Base-by-base conservation (phyloP, 2,888 invertebrate genomes). In the Schrankia costaestrigalis region DNA sequence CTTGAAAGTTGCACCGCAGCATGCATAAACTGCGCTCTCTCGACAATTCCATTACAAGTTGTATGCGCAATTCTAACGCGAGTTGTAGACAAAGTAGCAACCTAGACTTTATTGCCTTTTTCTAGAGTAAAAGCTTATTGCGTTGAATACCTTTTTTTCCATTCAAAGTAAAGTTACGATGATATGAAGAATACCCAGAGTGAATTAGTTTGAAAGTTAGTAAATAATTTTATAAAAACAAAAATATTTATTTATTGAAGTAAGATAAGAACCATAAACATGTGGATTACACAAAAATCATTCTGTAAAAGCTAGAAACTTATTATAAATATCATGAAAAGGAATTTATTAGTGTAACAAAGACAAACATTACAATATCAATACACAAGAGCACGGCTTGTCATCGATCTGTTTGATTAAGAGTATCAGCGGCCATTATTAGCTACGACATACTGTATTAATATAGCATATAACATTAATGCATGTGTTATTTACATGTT, bases 41-140 rank as follows among this genome's bases (percentile, higher is more conserved):
- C 56, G 38, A 55, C 53, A 39, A 54, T 51, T 53, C 54, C 53
- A 63, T 62, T 55, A 53, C 41, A 41, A 41, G 42, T 50, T 45
- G 34, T 41, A 28, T 36, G 35, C 32, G 40, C 27, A 9, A 13
- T 35, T 40, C 36, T 40, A 41, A 48, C 37, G 17, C 12, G 21
- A 30, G 30, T 30, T 39, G 19, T 42, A 42, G 25, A 25, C 26
- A 27, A 30, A 34, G 24, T 33, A 13, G 30, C 30, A 28, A 38
- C 36, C 41, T 35, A 31, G 25, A 15, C 12, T 17, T 35, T 30
- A 35, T 30, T 35, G 9, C 23, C 26, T 35, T 29, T 35, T 43
- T 41, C 35, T 41, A 35, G 26, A 27, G 28, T 38, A 33, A 41
- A 43, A 21, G 26, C 21, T 21, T 24, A 3, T 22, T 10, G 8